Base-by-base conservation (phyloP, 2,113 vertebrate genomes). In the Rattus rattus region DNA sequence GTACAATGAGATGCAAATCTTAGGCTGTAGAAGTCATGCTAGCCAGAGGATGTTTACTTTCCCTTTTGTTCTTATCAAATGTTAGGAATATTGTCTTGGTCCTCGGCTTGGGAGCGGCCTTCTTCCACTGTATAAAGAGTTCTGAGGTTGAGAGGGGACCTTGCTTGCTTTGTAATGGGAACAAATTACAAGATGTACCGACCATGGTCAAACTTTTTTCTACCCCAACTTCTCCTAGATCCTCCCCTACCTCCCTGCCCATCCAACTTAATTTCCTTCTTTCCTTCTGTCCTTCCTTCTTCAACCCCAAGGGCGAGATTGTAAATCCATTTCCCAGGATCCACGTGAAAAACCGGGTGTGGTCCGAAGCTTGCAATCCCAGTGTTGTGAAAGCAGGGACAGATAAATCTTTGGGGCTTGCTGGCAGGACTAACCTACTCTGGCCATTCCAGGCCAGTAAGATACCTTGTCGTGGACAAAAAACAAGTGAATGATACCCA, bases 11-110 rank as follows among this genome's bases (percentile, higher is more conserved):
- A 90, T 73, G 56, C 52, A 95, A 80, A 88, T 93, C 95, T 90
- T 75, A 61, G 70, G 75, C 80, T 24, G 47, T 8, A 39, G 75
- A 39, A 65, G 83, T 87, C 16, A n/a, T 47, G 72, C 9, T 95
- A 76, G 81, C 61, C 28, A 2, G 52, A 67, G 67, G 73, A 93
- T 2, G 63, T 87, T 95, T 76, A 9, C 19, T 85, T 30, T 93
- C 20, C 7, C 43, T 91, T 91, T 97, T 33, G 92, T 91, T 79
- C 73, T 72, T 95, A 92, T 70, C 65, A 88, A 3, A 92, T 90
- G 70, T 85, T 89, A 49, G 12, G 86, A 87, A 3, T 16, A 63
- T 56, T 93, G 47, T 39, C 30, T 94, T 75, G 70, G 39, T n/a
- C 33, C 39, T 67, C 33, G 81, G 56, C 59, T 85, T 22, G 59